These are phyloP conservation scores for Azemiops feae DNA, from an alignment of 2,113 vertebrate species.

Conservation along the genomic window DNA sequence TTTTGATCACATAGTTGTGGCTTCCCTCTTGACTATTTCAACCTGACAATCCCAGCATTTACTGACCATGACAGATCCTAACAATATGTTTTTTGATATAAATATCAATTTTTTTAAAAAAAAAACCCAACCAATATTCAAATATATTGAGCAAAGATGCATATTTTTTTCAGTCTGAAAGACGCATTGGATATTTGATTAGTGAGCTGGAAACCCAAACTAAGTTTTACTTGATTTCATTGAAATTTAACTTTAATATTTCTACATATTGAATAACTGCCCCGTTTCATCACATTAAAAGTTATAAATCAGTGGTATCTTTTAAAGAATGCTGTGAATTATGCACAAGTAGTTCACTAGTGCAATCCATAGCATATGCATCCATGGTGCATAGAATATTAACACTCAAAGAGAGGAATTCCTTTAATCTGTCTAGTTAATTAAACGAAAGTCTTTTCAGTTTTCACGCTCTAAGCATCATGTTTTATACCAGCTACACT, in stretches of 20 bases:
- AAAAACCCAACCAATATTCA: neutral
- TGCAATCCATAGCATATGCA: neutral
- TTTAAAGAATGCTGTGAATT: neutral
- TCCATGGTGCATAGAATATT: neutral
- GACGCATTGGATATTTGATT: neutral
- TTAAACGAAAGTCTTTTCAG: neutral
- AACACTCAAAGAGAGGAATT: neutral
- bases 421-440: neutral
- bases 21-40: neutral
- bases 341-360: neutral
- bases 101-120: neutral
- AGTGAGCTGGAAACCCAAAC: neutral
- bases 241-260: neutral
- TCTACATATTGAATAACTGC: neutral
- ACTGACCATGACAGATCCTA: neutral
- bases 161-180: neutral
- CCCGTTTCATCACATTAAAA: neutral
- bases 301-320: neutral
- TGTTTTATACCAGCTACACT: neutral
- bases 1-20: neutral
- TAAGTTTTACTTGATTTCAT: neutral
- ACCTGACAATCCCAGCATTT: neutral
- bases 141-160: neutral
- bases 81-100: neutral
- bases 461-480: neutral